These are phyloP conservation scores for Anarrhichthys ocellatus DNA, from an alignment of 2,113 vertebrate species.

Conservation along the genomic window DNA sequence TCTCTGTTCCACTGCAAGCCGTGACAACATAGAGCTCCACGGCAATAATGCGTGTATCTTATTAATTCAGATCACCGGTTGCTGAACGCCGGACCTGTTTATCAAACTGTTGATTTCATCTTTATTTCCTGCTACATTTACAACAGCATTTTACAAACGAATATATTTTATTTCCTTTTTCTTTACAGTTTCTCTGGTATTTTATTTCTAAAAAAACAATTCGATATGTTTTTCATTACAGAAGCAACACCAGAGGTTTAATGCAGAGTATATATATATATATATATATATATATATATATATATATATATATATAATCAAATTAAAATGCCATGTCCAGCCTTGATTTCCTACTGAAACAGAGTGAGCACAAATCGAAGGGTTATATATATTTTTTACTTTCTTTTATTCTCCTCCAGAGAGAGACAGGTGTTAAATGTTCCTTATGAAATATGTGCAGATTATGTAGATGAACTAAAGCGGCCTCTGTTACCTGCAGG, in stretches of 20 bases:
- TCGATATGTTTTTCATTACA: background rate
- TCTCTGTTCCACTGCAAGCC: constrained; percentile 23
- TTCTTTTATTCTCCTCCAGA: background rate
- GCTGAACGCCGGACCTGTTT: constrained; percentile 18
- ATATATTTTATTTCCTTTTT: background rate
- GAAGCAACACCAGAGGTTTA: background rate
- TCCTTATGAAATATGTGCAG: constrained; percentile 1
- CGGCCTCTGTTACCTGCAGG: background rate
- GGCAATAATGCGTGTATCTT: constrained; percentile 8
- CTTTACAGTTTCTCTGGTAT: background rate
- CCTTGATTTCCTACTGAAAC: background rate
- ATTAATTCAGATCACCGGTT: constrained; percentile 28
- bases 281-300: background rate
- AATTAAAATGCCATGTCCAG: background rate
- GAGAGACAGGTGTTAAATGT: constrained; percentile 2
- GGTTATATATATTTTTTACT: background rate
- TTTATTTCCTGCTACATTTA: background rate
- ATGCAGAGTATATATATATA: background rate
- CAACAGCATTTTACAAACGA: background rate
- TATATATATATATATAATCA: background rate
- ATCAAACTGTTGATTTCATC: background rate
- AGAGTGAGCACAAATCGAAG: background rate
- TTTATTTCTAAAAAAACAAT: background rate
- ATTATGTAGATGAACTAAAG: background rate
- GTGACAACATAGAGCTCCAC: background rate